Percentiles rank a stretch among this genome's conserved stretches.
Conservation (phyloP, 2,113 vertebrate species). For the Erythrocercus mccallii region DNA sequence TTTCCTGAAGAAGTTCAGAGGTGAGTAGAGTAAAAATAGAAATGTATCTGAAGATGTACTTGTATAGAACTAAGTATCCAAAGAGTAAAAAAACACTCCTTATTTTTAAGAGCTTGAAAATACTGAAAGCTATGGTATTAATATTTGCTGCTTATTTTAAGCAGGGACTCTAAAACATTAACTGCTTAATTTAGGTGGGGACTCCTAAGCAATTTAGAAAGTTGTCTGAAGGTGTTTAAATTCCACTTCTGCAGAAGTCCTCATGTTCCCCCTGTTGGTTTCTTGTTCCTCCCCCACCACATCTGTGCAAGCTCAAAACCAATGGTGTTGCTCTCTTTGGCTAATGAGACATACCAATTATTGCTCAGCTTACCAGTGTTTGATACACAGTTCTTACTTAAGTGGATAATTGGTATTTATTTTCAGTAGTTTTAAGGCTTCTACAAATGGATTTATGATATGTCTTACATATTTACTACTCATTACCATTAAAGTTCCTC, state of each 20-base stretch:
- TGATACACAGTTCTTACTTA: accelerated
- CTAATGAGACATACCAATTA: not conserved
- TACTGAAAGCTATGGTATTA: not conserved
- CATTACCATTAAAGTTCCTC: not conserved
- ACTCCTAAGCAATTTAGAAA: not conserved
- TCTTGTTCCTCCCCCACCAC: not conserved
- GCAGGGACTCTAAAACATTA: not conserved
- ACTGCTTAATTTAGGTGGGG: not conserved
- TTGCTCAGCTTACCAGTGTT: not conserved
- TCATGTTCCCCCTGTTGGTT: not conserved
- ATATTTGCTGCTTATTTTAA: not conserved
- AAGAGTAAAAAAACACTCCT: not conserved
- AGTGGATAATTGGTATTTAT: not conserved
- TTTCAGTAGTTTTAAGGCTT: not conserved
- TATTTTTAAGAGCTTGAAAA: not conserved
- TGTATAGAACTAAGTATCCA: not conserved
- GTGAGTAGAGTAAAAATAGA: conserved; percentile 60
- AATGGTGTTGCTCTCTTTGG: not conserved
- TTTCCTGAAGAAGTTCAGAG: conserved; percentile 90
- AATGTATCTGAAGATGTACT: not conserved
- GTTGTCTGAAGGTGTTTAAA: not conserved
- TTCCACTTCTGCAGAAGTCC: not conserved
- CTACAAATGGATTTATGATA: not conserved
- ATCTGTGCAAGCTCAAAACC: not conserved
- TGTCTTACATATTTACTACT: not conserved